Percentiles rank a stretch among this genome's conserved stretches.
Conservation (phyloP, 2,797 vertebrate species). For the Anguilla obscura region DNA sequence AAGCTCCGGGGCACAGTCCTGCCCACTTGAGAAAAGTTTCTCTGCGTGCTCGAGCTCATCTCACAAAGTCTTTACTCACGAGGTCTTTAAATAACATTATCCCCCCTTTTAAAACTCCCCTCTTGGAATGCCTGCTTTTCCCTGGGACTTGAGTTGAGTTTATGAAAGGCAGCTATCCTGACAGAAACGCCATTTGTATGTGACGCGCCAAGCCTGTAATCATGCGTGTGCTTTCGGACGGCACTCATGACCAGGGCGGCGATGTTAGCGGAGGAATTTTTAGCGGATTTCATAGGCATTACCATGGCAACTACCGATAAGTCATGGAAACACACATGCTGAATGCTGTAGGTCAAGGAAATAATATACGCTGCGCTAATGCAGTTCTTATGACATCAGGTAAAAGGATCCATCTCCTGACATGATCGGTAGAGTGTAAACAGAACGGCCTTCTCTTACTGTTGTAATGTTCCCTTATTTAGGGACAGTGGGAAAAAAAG, state of each 20-base stretch:
- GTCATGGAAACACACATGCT: background rate
- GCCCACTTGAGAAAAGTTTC: background rate
- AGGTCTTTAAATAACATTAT: slow-evolving; percentile 19
- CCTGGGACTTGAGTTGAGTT: background rate
- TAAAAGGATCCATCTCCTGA: background rate
- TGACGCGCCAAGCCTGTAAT: too few species aligned
- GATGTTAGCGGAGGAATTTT: background rate
- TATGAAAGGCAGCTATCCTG: background rate
- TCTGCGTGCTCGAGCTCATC: background rate
- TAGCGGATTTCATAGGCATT: background rate
- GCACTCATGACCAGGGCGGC: background rate
- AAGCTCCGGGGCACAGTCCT: background rate
- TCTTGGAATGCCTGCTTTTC: background rate
- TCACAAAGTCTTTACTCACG: background rate
- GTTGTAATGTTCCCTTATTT: background rate
- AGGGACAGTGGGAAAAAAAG: background rate
- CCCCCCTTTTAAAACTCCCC: background rate
- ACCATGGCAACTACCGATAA: background rate
- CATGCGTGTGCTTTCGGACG: background rate
- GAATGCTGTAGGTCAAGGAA: background rate
- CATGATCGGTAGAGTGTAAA: background rate
- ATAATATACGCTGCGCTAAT: background rate
- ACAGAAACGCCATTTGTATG: background rate
- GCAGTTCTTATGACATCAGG: background rate
- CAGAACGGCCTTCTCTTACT: background rate